Percentiles rank a stretch among this genome's conserved stretches.
Conservation (phyloP, 1,140 invertebrate species). For the Nautilus pompilius region DNA sequence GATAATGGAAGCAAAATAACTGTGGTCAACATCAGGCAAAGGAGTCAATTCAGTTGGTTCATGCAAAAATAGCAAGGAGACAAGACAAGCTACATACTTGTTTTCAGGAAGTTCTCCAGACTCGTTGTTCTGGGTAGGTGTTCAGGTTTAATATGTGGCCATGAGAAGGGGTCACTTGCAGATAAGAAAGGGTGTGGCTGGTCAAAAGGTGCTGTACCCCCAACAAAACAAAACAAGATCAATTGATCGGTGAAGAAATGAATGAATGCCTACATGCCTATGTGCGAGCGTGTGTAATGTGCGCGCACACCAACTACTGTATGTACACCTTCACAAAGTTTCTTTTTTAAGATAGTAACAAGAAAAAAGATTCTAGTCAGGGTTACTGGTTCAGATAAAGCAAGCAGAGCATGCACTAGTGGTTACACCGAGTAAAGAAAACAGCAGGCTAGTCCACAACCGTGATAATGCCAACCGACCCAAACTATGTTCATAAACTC, state of each 20-base stretch:
- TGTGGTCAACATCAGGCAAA: no score
- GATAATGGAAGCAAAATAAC: neutral
- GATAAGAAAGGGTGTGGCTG: conserved; percentile 3
- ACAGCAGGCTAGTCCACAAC: no score
- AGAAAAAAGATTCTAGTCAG: neutral
- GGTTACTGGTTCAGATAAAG: no score
- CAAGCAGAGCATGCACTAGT: no score
- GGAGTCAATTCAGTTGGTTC: neutral
- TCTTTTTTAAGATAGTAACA: neutral
- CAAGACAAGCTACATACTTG: neutral
- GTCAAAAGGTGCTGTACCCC: conserved; percentile 2
- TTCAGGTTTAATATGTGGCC: conserved; percentile 1
- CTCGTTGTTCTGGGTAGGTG: neutral
- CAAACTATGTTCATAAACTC: no score
- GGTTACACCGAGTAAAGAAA: no score
- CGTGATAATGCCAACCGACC: no score
- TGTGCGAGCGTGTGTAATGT: neutral
- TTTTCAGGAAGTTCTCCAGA: neutral
- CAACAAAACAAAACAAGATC: conserved; percentile 4
- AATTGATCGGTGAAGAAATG: neutral
- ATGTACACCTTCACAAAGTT: neutral
- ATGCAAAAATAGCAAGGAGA: neutral
- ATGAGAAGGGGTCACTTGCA: conserved; percentile 1
- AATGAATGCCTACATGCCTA: neutral
- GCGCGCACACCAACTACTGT: neutral